Percentiles rank a stretch among this genome's conserved stretches.
These are phyloP conservation scores for Polydrusus tereticollis DNA, from an alignment of 2,888 invertebrate species.

Conservation along the genomic window DNA sequence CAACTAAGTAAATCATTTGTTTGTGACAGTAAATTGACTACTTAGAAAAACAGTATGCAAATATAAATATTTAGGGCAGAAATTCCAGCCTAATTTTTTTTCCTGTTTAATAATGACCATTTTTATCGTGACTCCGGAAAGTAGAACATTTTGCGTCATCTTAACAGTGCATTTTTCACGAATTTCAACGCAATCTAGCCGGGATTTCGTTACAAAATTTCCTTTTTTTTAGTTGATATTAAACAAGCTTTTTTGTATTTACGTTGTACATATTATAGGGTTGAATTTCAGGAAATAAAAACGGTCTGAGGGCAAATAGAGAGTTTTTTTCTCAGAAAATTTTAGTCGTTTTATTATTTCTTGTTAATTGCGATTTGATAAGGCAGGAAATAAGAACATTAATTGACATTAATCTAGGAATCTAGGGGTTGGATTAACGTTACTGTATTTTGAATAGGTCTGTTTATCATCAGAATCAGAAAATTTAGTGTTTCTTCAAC, in stretches of 20 bases:
- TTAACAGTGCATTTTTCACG: slow-evolving; percentile 34
- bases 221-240: slow-evolving; percentile 14
- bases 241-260: slow-evolving; percentile 3
- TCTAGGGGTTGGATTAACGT: too few relatives aligned
- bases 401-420: too few relatives aligned
- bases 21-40: neutral
- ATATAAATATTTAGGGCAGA: neutral
- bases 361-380: too few relatives aligned
- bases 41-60: neutral
- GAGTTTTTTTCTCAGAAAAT: too few relatives aligned
- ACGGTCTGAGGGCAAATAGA: too few relatives aligned
- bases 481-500: too few relatives aligned
- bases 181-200: slow-evolving; percentile 30
- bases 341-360: too few relatives aligned
- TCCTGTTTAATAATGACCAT: slow-evolving; percentile 26
- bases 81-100: neutral
- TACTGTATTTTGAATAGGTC: too few relatives aligned
- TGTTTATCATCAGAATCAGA: too few relatives aligned
- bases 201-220: neutral
- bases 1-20: too few relatives aligned
- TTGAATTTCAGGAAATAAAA: neutral
- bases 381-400: too few relatives aligned
- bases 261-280: neutral
- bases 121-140: slow-evolving; percentile 36
- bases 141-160: slow-evolving; percentile 28